Evolutionary conservation across 2,113 vertebrate species (phyloP), one percentile per base, ranked within the genome.

Genomic region (Gnathonemus echidnorhynchus): DNA sequence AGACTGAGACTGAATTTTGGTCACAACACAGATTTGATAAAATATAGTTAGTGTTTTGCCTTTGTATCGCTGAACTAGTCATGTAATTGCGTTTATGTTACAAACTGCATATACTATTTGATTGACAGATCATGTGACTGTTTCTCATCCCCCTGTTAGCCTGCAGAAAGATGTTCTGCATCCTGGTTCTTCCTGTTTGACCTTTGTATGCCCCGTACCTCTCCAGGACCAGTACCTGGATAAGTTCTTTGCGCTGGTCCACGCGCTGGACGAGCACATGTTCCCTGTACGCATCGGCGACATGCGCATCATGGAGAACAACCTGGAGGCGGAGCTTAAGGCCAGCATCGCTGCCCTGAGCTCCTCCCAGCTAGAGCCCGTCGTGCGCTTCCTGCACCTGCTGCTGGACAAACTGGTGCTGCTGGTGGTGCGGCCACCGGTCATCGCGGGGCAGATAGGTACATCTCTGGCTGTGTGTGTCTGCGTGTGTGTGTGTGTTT

Each of bases 391-490:
- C 95, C 98, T 99, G 94, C 98, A 99, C 94, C 97, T 98, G 91
- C 96, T 99, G 89, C 97, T 99, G 89, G 98, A 99, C 95, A 99
- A 99, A 94, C 93, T 99, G 96, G 98, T 99, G 93, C 94, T 99
- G 93, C 96, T 99, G 91, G 97, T 99, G 92, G 98, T 99, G 93
- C 97, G 98, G 92, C 98, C 98, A 4, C 98, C 98, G 3, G 96
- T 99, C 93, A 99, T 99, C 92, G 98, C 98, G 84, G 98, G 98
- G 89, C 98, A 99, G 95, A 99, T 99, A 94, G 98, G 98, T 99
- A 97, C 56, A 42, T 24, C 3, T 86, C 15, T 86, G 11, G 46
- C 48, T 24, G 3, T 88, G 27, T 21, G 0, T 89, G 3, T 74
- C 3, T 89, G 24, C 56, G 17, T 89, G 19, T 27, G 27, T 80